phyloP scores from a whole-genome alignment of 2,113 vertebrate genomes.

The Ictalurus furcatus region DNA sequence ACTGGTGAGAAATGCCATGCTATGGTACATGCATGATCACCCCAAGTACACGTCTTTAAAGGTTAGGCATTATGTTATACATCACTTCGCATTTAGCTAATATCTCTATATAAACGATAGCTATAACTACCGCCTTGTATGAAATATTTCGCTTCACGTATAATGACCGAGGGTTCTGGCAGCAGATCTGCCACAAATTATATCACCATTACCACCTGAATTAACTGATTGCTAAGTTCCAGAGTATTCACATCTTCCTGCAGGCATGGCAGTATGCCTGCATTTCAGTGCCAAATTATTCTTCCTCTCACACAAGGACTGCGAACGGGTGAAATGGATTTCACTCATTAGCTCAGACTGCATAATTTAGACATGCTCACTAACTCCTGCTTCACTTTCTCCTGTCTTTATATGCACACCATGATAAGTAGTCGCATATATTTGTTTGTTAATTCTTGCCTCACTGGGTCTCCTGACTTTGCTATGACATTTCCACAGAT shows the following conservation, averaged over 20 bases:
- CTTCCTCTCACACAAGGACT: constrained; percentile 7
- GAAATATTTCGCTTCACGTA: background rate
- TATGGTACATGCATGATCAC: background rate
- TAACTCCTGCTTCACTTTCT: constrained; percentile 1
- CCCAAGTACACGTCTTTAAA: background rate
- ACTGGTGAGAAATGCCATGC: background rate
- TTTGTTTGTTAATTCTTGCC: constrained; percentile 24
- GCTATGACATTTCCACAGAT: constrained; percentile 6
- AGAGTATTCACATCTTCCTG: background rate
- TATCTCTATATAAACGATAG: background rate
- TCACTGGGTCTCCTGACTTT: constrained; percentile 2
- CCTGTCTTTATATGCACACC: background rate
- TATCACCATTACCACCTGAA: background rate
- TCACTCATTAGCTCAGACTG: constrained; percentile 35
- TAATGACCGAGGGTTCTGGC: background rate
- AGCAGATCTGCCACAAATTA: background rate
- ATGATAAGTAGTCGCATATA: background rate
- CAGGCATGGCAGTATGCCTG: constrained; percentile 7
- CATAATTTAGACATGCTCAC: constrained; percentile 40
- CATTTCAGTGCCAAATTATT: background rate
- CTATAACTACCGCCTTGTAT: background rate
- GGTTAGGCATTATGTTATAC: background rate
- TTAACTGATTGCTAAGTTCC: background rate
- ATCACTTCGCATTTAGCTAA: background rate
- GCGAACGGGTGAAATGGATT: constrained; percentile 12